Evolutionary conservation across 2,113 vertebrate genomes (phyloP).

Genomic region (Serilophus lunatus): DNA sequence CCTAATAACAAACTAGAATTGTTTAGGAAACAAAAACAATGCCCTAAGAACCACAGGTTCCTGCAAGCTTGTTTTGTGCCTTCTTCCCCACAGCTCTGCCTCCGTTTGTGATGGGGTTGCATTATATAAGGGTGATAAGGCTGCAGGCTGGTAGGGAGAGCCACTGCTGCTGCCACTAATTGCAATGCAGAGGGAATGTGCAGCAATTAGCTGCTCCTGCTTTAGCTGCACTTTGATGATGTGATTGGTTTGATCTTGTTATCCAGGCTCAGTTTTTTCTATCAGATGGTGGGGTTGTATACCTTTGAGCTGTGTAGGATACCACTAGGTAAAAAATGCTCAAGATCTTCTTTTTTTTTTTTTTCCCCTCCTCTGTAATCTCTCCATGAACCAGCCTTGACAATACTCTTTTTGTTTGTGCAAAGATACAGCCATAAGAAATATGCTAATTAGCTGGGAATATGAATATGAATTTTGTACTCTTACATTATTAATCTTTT

Average conservation of each 20-base stretch:
- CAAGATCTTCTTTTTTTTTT: neutral
- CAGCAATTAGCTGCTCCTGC: neutral
- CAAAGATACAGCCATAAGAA: neutral
- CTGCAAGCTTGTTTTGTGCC: neutral
- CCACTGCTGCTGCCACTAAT: neutral
- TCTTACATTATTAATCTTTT: neutral
- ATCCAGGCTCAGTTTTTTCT: neutral
- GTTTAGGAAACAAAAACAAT: neutral
- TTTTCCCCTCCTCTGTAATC: neutral
- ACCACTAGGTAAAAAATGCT: neutral
- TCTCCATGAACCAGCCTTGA: neutral
- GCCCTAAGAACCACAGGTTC: neutral
- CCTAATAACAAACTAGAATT: neutral
- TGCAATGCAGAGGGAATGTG: neutral
- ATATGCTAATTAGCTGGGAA: neutral
- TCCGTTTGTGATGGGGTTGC: neutral
- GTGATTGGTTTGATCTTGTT: neutral
- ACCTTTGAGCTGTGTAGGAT: neutral
- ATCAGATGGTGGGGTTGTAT: neutral
- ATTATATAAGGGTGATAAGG: neutral
- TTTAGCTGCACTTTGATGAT: neutral
- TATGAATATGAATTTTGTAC: neutral
- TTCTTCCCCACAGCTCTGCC: neutral
- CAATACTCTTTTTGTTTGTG: neutral
- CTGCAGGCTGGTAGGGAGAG: neutral